Evolutionary conservation across 2,113 vertebrate species (phyloP), one percentile per base, ranked within the genome.

Genomic region (Trichomycterus rosablanca): DNA sequence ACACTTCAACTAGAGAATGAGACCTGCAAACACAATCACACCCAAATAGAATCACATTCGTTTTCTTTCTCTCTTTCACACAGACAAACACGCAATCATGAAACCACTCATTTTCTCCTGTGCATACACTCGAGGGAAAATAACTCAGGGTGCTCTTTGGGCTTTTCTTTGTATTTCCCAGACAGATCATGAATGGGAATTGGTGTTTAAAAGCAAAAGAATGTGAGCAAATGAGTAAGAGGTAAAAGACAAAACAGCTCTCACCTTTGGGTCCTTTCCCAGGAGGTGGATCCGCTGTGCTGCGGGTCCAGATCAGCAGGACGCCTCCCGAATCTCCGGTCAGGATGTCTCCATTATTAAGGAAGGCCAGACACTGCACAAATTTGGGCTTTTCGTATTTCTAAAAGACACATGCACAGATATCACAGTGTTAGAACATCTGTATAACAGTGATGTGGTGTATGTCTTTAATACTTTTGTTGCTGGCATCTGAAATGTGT

Each of bases 381-480:
- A 97, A 97, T 82, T 98, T 98, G 7, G 96, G 95, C 77, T 97
- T 97, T 81, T 97, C 96, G 0, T 93, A 97, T 91, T 97, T 97
- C 96, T 98, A 82, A n/a, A 22, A 44, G 44, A 16, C 40, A 30
- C 7, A 59, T 19, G 23, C 43, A 40, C 14, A 42, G n/a, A n/a
- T n/a, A n/a, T 9, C 7, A 46, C 2, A 23, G 28, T 26, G 44
- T n/a, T n/a, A n/a, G n/a, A n/a, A n/a, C n/a, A n/a, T n/a, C n/a
- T n/a, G n/a, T n/a, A n/a, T n/a, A n/a, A n/a, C n/a, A n/a, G n/a
- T n/a, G n/a, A n/a, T n/a, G n/a, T n/a, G n/a, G n/a, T n/a, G n/a
- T n/a, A n/a, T n/a, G n/a, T n/a, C n/a, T n/a, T n/a, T n/a, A n/a
- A n/a, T n/a, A n/a, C n/a, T n/a, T n/a, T n/a, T n/a, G n/a, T n/a